phyloP scores from a whole-genome alignment of 2,888 invertebrate species.

The Morpho achilles region DNA sequence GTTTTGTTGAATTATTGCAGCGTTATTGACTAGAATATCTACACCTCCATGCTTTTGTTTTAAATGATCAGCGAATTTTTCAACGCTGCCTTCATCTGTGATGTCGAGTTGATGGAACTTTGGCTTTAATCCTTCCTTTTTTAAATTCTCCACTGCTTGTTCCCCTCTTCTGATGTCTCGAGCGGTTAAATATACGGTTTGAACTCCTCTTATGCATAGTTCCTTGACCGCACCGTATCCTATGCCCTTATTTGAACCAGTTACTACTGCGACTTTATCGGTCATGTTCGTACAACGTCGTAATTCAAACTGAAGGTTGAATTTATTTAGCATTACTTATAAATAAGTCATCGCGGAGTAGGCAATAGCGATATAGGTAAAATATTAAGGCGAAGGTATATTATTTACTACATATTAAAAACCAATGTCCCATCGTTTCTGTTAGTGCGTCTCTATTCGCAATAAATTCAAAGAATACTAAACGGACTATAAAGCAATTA shows the following conservation, averaged over 20 bases:
- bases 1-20: conserved; percentile 31
- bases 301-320: conserved; percentile 3
- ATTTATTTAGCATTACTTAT: conserved; percentile 2
- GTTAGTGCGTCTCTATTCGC: too few species aligned
- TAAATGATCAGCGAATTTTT: conserved; percentile 31
- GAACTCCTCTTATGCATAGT: conserved; percentile 79
- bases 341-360: conserved; percentile 6
- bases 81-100: conserved; percentile 32
- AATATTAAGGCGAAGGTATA: conserved; percentile 6
- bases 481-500: too few species aligned
- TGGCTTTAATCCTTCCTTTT: conserved; percentile 64
- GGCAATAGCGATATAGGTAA: neutral
- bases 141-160: conserved; percentile 73
- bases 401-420: too few species aligned
- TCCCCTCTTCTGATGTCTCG: conserved; percentile 74
- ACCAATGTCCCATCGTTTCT: too few species aligned
- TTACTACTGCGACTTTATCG: conserved; percentile 60
- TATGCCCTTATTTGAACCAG: conserved; percentile 84
- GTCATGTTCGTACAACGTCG: conserved; percentile 30
- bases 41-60: conserved; percentile 36
- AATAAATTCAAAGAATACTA: too few species aligned
- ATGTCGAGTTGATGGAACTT: conserved; percentile 38
- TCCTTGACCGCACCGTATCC: conserved; percentile 81
- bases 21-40: conserved; percentile 41
- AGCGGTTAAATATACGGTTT: conserved; percentile 82